A percentile compares a stretch with the other conserved stretches of the same genome.
These are phyloP conservation scores for Pygoscelis adeliae DNA, from an alignment of 2,113 vertebrate genomes.

Conservation along the genomic window DNA sequence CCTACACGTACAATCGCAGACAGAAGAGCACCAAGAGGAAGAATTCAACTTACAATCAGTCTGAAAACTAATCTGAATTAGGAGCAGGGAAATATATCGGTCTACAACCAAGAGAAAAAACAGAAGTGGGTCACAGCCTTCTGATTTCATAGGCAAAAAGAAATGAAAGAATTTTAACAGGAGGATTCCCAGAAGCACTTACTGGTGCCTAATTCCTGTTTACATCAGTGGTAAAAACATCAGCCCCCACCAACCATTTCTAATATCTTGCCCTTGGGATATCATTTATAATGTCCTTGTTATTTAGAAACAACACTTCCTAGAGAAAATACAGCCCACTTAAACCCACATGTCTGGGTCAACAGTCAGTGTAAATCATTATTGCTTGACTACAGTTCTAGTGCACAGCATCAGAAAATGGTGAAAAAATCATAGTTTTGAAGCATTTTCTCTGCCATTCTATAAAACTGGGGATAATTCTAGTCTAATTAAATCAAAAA, in stretches of 20 bases:
- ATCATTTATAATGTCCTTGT: slow-evolving; percentile 46
- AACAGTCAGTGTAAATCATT: slow-evolving; percentile 37
- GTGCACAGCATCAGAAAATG: neutral
- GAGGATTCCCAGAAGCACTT: slow-evolving; percentile 3
- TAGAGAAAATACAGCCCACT: slow-evolving; percentile 46
- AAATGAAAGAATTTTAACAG: neutral
- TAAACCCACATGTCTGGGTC: slow-evolving; percentile 46
- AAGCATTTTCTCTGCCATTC: neutral
- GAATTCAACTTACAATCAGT: neutral
- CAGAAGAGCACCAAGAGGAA: neutral
- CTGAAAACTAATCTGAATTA: neutral
- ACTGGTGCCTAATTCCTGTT: slow-evolving; percentile 43
- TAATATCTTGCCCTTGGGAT: slow-evolving; percentile 54
- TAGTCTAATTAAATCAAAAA: neutral
- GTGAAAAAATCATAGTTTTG: neutral
- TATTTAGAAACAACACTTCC: slow-evolving; percentile 45
- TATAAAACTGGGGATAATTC: neutral
- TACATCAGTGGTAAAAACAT: slow-evolving; percentile 37
- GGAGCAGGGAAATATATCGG: neutral
- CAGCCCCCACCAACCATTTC: slow-evolving; percentile 11
- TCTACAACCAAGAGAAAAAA: neutral
- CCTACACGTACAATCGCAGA: accelerated
- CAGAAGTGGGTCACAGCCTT: neutral
- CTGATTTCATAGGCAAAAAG: neutral
- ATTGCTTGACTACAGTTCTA: neutral